phyloP scores from a whole-genome alignment of 2,888 invertebrate genomes.

The Macroteleia sp. region DNA sequence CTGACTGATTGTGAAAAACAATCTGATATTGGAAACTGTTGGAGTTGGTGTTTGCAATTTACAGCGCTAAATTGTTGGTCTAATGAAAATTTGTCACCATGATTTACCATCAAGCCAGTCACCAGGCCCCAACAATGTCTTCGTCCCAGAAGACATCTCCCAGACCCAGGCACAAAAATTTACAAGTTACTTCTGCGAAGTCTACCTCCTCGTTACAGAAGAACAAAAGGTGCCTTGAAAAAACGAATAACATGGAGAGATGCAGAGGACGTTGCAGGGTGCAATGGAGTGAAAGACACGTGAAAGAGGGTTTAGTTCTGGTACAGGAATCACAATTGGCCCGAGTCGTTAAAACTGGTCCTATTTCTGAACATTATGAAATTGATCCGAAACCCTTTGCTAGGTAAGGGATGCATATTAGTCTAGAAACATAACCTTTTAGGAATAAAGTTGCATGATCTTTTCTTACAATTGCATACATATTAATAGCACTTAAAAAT shows the following conservation, averaged over 20 bases:
- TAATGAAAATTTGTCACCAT: not conserved
- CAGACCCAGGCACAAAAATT: constrained; percentile 75
- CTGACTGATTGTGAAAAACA: not conserved
- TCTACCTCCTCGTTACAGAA: constrained; percentile 68
- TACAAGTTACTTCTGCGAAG: constrained; percentile 72
- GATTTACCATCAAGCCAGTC: constrained; percentile 79
- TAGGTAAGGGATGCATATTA: no score
- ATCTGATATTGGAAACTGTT: no score
- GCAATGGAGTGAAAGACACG: constrained; percentile 85
- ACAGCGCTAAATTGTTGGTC: not conserved
- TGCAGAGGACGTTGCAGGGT: constrained; percentile 82
- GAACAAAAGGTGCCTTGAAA: constrained; percentile 62
- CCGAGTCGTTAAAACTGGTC: constrained; percentile 84
- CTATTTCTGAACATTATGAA: constrained; percentile 85
- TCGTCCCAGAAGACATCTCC: constrained; percentile 80
- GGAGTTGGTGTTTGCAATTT: no score
- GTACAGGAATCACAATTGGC: constrained; percentile 84
- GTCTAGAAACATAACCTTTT: no score
- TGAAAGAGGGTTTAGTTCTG: constrained; percentile 84
- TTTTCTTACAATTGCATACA: no score
- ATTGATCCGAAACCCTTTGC: constrained; percentile 85
- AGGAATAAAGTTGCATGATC: no score
- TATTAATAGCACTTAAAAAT: no score
- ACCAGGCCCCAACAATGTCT: constrained; percentile 80
- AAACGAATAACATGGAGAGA: constrained; percentile 69